These are phyloP conservation scores for Catharus bicknelli DNA, from an alignment of 2,113 vertebrate species.

Conservation along the genomic window DNA sequence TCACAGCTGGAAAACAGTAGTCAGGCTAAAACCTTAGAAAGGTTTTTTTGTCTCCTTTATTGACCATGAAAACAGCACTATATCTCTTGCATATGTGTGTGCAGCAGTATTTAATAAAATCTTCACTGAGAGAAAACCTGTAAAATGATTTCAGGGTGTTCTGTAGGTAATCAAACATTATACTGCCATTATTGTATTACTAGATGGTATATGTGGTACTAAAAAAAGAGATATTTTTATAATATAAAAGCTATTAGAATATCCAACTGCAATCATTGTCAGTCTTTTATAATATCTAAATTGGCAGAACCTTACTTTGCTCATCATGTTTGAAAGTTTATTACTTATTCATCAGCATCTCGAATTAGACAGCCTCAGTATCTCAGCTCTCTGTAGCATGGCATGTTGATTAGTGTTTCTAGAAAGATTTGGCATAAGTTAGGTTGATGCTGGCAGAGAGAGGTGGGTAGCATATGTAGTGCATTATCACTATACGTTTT, in stretches of 20 bases:
- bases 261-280: background rate
- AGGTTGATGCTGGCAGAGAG: conserved; percentile 11
- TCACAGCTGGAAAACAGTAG: background rate
- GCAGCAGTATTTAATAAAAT: background rate
- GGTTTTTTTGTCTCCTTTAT: background rate
- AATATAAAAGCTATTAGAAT: background rate
- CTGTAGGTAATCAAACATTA: background rate
- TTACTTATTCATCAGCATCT: background rate
- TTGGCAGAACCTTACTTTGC: background rate
- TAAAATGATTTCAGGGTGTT: background rate
- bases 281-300: background rate
- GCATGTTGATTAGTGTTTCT: conserved; percentile 37
- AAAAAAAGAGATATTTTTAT: background rate
- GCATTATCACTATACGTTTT: conserved; percentile 25
- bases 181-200: background rate
- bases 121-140: background rate
- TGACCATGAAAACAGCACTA: background rate
- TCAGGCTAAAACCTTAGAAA: background rate
- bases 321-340: background rate
- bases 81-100: background rate
- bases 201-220: background rate
- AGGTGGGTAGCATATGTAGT: background rate
- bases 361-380: background rate
- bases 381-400: background rate
- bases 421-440: conserved; percentile 33